Base-by-base conservation (phyloP, 2,888 invertebrate genomes). In the Meganola albula region DNA sequence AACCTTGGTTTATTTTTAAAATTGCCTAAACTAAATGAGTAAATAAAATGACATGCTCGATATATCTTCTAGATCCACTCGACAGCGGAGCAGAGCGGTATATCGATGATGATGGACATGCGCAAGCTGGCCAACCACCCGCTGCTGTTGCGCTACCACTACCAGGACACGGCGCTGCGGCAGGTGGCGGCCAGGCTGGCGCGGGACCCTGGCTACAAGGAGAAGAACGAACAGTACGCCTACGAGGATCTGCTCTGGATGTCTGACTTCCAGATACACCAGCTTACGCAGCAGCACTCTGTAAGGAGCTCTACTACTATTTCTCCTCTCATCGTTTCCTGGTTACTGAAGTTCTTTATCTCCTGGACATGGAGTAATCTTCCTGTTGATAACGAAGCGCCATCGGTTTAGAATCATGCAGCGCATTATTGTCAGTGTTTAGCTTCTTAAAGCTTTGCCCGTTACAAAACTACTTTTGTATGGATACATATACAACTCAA, bases 61-160 rank as follows among this genome's bases (percentile, higher is more conserved):
- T 23, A 11, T 2, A 6, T 10, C 5, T 12, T 6, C n/a, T 64
- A 87, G 87, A 78, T 86, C 42, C 74, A 74, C 51, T 84, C 88
- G 1, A 88, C 86, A 12, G 80, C 74, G 1, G 89, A 90, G 14
- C 88, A 89, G 37, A 90, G 88, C 37, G 92, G 92, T 27, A 88
- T 92, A 66, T 88, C 92, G 0, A 93, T 96, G 87, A 92, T 97
- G 91, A 97, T 97, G 92, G 94, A 97, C 70, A 90, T 99, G 77
- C 88, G 98, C 2, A 98, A 97, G 73, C 87, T 95, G 11, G 95
- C 98, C 20, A 98, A 98, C 83, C 99, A 99, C 77, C 97, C 98
- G 0, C 82, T 97, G 6, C 86, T 99, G 0, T 83, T 95, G 46
- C 89, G 97, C 14, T 88, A 88, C 61, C 90, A 93, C 72, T 95